Base-by-base conservation (phyloP, 1,140 invertebrate genomes). In the Pseudoatta argentina region DNA sequence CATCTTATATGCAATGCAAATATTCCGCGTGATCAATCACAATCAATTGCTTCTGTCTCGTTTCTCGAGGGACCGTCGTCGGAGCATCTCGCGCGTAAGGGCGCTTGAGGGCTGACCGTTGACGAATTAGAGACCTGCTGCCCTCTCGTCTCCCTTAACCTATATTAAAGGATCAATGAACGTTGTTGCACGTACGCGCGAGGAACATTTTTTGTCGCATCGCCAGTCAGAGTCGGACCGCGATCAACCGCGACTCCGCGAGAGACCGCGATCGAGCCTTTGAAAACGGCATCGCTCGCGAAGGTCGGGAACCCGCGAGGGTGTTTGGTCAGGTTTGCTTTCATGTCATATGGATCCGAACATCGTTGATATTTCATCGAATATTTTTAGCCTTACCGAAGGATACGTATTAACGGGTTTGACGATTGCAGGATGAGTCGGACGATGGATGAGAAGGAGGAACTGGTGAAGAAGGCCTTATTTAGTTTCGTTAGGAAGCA, bases 401-500 rank as follows among this genome's bases (percentile, higher is more conserved):
- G 51, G 14, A 66, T 55, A 57, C 3, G 18, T n/a, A 21, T 14
- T 55, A 59, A 63, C 12, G 30, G 12, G 5, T 44, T 73, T 73
- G 4, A 44, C 30, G n/a, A 27, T 90, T 92, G 8, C 59, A 95
- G 94, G 87, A 95, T 95, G 94, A 92, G 90, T 83, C 92, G 92
- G 87, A 95, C 92, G 66, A 96, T 97, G 94, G 96, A 97, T 79
- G 97, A 97, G 88, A 97, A 97, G 92, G 97, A 98, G 94, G 96
- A 96, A 72, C 95, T 97, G 88, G 97, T 98, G n/a, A 98, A 97
- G 93, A 97, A 97, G 93, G 97, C 97, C 87, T 95, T 98, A 69
- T 97, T 97, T 94, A 96, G 96, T 91, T 98, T 98, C 94, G 97
- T 98, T 30, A 97, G 96, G 88, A 96, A 96, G 86, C 96, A 97